Conservation (phyloP, 2,888 invertebrate genomes). For the Drosophila leonis region DNA sequence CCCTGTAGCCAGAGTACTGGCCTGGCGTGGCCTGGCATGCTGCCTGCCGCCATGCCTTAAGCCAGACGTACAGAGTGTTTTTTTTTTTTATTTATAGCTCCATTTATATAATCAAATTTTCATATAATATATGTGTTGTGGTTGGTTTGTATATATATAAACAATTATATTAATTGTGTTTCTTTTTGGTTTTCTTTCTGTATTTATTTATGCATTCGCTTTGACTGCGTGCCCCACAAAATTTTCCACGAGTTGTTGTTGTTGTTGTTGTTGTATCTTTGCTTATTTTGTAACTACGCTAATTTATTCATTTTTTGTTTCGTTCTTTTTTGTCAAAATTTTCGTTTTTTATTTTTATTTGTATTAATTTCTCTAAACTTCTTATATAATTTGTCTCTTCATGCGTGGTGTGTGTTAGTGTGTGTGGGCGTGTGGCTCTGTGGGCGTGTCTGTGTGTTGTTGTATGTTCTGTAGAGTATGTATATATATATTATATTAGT, state of each 20-base stretch:
- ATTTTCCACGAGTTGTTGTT: conserved; percentile 42
- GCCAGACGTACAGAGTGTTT: conserved; percentile 50
- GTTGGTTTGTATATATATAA: conserved; percentile 76
- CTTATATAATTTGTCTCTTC: conserved; percentile 81
- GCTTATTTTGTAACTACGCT: conserved; percentile 78
- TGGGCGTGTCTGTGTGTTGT: conserved; percentile 23
- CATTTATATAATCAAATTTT: conserved; percentile 75
- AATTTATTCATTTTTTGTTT: conserved; percentile 58
- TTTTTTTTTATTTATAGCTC: conserved; percentile 65
- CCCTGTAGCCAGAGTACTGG: not conserved
- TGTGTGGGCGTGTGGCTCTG: conserved; percentile 19
- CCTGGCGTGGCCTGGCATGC: not conserved
- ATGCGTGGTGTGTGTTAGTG: conserved; percentile 62
- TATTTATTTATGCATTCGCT: conserved; percentile 43
- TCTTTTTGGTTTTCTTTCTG: conserved; percentile 50
- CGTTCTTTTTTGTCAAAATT: conserved; percentile 50
- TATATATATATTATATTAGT: conserved; percentile 44
- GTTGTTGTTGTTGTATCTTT: conserved; percentile 51
- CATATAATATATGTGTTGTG: conserved; percentile 75
- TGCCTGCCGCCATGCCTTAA: not conserved
- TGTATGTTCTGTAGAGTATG: conserved; percentile 35
- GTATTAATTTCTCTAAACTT: conserved; percentile 81
- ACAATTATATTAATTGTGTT: conserved; percentile 77
- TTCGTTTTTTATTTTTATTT: conserved; percentile 53
- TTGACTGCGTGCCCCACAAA: conserved; percentile 64